phyloP scores from a whole-genome alignment of 2,888 invertebrate species.

The Epinotia demarniana region DNA sequence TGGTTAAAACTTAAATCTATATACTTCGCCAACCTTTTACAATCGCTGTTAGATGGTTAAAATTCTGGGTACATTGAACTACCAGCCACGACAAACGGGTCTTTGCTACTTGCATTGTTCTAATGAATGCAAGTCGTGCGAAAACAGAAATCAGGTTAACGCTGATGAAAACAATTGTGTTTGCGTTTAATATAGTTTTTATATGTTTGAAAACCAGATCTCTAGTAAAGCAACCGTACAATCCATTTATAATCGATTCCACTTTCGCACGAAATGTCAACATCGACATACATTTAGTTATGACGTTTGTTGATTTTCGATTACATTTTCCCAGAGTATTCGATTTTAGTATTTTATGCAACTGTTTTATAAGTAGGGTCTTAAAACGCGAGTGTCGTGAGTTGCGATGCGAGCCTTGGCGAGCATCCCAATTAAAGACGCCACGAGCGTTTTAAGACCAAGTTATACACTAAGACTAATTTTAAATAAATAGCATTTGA shows the following conservation, averaged over 20 bases:
- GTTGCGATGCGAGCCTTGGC: no score
- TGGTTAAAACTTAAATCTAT: no score
- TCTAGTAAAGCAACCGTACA: conserved; percentile 6
- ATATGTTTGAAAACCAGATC: conserved; percentile 23
- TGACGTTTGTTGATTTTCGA: no score
- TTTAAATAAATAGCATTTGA: no score
- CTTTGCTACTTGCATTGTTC: conserved; percentile 68
- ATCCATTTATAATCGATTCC: conserved; percentile 18
- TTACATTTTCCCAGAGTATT: neutral
- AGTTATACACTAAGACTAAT: no score
- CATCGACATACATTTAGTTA: neutral
- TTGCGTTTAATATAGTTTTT: conserved; percentile 21
- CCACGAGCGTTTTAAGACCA: no score
- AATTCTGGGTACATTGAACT: conserved; percentile 64
- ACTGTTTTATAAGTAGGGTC: no score
- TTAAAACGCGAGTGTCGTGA: no score
- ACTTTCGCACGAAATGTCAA: conserved; percentile 9
- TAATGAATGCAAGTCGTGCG: conserved; percentile 75
- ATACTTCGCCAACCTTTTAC: no score
- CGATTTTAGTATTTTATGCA: no score
- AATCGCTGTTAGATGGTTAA: conserved; percentile 45
- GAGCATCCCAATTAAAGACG: no score
- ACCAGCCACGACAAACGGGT: conserved; percentile 53
- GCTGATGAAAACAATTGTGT: conserved; percentile 49
- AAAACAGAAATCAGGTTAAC: conserved; percentile 70